Base-by-base conservation (phyloP, 2,888 invertebrate species). In the Tetropium fuscum region DNA sequence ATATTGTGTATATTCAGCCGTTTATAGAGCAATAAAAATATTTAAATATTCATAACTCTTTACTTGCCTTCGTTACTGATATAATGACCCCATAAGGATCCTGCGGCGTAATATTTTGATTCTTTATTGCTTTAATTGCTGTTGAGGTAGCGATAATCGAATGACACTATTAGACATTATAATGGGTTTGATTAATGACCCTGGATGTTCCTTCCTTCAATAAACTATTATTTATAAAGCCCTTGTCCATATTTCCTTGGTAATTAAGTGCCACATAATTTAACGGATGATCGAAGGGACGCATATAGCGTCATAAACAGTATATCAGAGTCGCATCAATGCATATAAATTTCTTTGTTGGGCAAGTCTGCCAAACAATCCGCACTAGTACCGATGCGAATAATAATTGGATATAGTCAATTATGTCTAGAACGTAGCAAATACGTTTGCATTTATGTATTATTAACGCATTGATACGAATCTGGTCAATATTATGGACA, bases 391-490 rank as follows among this genome's bases (percentile, higher is more conserved):
- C 40, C 19, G 51, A 51, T 51, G 51, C 40, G 51, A 40, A 51
- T 51, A 48, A 48, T 48, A 51, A 51, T 51, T 51, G 51, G 51
- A 51, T 51, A 40, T 51, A 51, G 51, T 51, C 51, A 51, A 51
- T 51, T 51, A 51, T 51, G 51, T 40, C 51, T 40, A 51, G 51
- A 51, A 51, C 51, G 40, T 27, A 51, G 51, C 51, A 51, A 38
- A 51, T 58, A 59, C 59, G 64, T 66, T 67, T 61, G 65, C 67
- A 70, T 70, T 70, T 70, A 71, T 64, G 72, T 70, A 71, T 73
- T 74, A 74, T 73, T 68, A 70, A 71, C 72, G 66, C 68, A 72
- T 72, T 72, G 73, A 76, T 74, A 71, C 64, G 71, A 71, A 74
- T 74, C 74, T 70, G 65, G 67, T 66, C 71, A 62, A 70, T 71